These are phyloP conservation scores for Acleris emargana DNA, from an alignment of 2,888 invertebrate species.

Conservation along the genomic window DNA sequence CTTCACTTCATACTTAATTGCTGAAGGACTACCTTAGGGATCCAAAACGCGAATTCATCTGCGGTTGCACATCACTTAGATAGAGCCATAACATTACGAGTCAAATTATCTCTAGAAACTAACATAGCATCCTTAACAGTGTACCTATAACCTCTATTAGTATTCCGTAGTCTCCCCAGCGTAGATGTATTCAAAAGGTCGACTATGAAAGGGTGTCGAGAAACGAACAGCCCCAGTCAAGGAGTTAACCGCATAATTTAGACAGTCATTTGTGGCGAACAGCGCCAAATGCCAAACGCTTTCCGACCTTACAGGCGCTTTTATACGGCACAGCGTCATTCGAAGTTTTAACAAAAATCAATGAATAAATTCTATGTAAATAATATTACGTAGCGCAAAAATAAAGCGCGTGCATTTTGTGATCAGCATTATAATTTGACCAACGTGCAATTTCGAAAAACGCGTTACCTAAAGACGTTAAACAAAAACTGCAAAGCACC, in stretches of 20 bases:
- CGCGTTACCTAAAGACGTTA: slow-evolving; percentile 22
- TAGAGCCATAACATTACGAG: not conserved
- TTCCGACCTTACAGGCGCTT: slow-evolving; percentile 47
- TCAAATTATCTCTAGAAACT: slow-evolving; percentile 25
- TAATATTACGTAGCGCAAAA: not conserved
- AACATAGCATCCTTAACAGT: slow-evolving; percentile 31
- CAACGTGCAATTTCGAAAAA: slow-evolving; percentile 9
- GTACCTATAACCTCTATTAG: slow-evolving; percentile 35
- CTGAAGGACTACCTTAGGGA: no score
- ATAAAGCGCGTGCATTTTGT: not conserved
- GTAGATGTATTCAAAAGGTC: slow-evolving; percentile 46
- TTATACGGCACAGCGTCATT: slow-evolving; percentile 41
- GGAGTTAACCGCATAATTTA: slow-evolving; percentile 73
- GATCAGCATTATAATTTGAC: slow-evolving; percentile 1
- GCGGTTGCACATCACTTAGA: no score
- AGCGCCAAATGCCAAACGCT: slow-evolving; percentile 63
- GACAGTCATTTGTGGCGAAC: slow-evolving; percentile 65
- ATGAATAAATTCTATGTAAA: no score
- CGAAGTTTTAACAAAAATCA: not conserved
- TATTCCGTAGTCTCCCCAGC: slow-evolving; percentile 32
- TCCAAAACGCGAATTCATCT: no score
- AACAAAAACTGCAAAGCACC: slow-evolving; percentile 35
- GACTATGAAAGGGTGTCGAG: slow-evolving; percentile 53
- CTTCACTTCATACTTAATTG: no score
- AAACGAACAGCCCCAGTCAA: slow-evolving; percentile 49